Evolutionary conservation across 2,888 invertebrate species (phyloP).

Genomic region (Drosophila demipolita): DNA sequence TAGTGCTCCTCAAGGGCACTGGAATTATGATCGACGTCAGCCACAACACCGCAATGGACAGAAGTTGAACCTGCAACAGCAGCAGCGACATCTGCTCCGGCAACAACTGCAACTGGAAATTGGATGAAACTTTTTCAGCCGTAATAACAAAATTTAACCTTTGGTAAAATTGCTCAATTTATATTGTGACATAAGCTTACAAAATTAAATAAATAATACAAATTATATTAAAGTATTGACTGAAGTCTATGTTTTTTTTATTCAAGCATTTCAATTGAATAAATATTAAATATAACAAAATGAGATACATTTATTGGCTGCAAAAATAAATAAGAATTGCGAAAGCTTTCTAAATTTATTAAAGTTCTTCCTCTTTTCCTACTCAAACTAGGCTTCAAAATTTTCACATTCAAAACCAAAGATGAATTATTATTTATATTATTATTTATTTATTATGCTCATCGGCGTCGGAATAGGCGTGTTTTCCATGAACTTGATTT

Average conservation of each 20-base stretch:
- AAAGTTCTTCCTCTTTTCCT: not conserved
- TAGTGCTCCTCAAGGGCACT: not conserved
- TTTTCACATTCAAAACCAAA: not conserved
- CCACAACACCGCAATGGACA: not conserved
- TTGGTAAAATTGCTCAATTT: not conserved
- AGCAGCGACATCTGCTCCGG: slow-evolving; percentile 2
- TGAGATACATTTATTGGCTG: not conserved
- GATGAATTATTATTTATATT: too few relatives aligned
- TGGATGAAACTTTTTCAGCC: not conserved
- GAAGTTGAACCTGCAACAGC: not conserved
- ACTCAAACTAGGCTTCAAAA: not conserved
- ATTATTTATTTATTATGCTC: too few relatives aligned
- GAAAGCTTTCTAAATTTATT: not conserved
- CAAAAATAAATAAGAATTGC: not conserved
- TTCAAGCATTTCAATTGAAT: not conserved
- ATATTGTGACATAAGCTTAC: not conserved
- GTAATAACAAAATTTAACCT: not conserved
- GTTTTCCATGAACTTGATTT: not conserved
- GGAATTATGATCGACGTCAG: not conserved
- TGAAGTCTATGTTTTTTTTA: not conserved
- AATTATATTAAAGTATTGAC: not conserved
- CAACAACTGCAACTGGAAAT: slow-evolving; percentile 24
- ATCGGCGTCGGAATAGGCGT: not conserved
- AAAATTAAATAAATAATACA: not conserved
- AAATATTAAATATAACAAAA: not conserved